These are phyloP conservation scores for Micromesistius poutassou DNA, from an alignment of 2,797 vertebrate species.

Conservation along the genomic window DNA sequence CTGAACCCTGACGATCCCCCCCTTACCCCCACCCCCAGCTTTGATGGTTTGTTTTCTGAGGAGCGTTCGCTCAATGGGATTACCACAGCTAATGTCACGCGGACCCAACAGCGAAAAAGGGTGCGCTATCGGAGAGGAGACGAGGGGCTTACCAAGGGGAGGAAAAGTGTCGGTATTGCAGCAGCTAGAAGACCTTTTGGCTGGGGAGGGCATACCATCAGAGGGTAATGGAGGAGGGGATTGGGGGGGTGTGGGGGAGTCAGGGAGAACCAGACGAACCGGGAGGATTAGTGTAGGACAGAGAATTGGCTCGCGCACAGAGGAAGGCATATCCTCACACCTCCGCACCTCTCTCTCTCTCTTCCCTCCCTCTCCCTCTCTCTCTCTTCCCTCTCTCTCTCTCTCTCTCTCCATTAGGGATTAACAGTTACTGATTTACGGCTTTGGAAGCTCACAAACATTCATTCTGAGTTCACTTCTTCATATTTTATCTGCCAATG, in stretches of 20 bases:
- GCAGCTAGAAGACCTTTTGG: slow-evolving; percentile 45
- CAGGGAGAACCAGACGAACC: slow-evolving; percentile 63
- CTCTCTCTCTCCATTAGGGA: not conserved
- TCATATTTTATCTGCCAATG: no score
- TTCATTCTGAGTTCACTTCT: no score
- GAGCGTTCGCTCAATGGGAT: slow-evolving; percentile 65
- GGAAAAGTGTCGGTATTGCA: slow-evolving; percentile 35
- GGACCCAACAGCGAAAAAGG: slow-evolving; percentile 58
- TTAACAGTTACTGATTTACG: no score
- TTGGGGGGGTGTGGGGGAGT: slow-evolving; percentile 35
- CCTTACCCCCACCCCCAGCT: slow-evolving; percentile 18
- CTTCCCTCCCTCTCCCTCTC: slow-evolving; percentile 16
- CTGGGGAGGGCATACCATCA: slow-evolving; percentile 45
- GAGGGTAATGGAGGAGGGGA: slow-evolving; percentile 41
- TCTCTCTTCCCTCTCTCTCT: slow-evolving; percentile 16
- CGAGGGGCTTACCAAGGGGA: slow-evolving; percentile 31
- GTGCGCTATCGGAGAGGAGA: slow-evolving; percentile 38
- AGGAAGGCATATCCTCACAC: slow-evolving; percentile 38
- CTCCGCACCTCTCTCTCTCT: slow-evolving; percentile 36
- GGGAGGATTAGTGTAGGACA: slow-evolving; percentile 70
- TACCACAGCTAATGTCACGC: slow-evolving; percentile 66
- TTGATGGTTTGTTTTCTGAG: slow-evolving; percentile 19
- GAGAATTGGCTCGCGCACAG: slow-evolving; percentile 58
- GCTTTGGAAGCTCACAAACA: no score
- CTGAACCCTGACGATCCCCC: slow-evolving; percentile 39